Evolutionary conservation across 1,140 invertebrate genomes (phyloP).

Genomic region (Lepidurus arcticus): DNA sequence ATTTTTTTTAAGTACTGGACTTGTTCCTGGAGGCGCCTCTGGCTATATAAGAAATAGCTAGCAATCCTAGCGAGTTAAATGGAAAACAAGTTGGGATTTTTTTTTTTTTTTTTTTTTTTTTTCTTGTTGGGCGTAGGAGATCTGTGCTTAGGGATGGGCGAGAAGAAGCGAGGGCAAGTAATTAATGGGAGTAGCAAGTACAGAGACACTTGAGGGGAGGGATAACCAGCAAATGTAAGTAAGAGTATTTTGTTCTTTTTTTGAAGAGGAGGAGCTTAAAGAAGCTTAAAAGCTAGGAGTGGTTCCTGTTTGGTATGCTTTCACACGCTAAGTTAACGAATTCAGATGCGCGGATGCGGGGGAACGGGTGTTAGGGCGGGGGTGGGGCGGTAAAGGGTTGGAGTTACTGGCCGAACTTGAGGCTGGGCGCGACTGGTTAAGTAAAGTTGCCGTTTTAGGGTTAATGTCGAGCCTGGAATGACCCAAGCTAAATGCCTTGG

Average conservation of each 20-base stretch:
- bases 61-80: neutral
- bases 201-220: neutral
- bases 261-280: no score
- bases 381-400: neutral
- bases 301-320: no score
- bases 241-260: no score
- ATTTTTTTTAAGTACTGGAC: neutral
- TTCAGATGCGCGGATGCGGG: no score
- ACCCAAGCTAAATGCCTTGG: no score
- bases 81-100: neutral
- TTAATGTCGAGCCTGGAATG: neutral
- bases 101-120: neutral
- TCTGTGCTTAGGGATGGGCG: no score
- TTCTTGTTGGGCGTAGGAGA: neutral
- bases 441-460: neutral
- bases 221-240: neutral
- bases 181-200: constrained; percentile 22
- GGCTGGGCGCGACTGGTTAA: neutral
- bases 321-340: no score
- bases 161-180: neutral
- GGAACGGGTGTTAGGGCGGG: neutral
- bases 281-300: no score
- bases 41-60: neutral
- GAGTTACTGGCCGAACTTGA: neutral
- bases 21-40: neutral